phyloP scores from a whole-genome alignment of 2,113 vertebrate genomes.

The Cyprinodon brontotheroides region DNA sequence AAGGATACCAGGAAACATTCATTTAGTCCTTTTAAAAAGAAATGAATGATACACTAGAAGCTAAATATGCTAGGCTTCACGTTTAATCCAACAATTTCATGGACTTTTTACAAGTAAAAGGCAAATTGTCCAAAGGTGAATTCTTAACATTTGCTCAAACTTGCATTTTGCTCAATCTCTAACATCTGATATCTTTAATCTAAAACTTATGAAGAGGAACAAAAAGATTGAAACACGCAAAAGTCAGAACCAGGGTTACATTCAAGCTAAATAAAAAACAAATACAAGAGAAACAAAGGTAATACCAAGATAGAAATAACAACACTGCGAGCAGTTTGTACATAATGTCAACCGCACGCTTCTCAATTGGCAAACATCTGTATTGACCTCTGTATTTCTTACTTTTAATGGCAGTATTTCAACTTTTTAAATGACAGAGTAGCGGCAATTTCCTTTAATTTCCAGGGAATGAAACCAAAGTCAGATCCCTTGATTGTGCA shows the following conservation, averaged over 20 bases:
- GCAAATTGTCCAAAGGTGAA: conserved; percentile 5
- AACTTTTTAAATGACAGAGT: background rate
- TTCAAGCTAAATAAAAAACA: conserved; percentile 7
- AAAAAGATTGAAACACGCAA: conserved; percentile 6
- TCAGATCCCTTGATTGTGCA: background rate
- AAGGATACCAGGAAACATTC: conserved; percentile 47
- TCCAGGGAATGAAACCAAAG: background rate
- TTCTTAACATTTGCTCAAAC: conserved; percentile 11
- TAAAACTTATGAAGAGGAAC: conserved; percentile 13
- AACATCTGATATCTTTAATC: conserved; percentile 12
- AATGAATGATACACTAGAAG: conserved; percentile 14
- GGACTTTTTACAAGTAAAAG: conserved; percentile 12
- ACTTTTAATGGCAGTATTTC: conserved; percentile 2
- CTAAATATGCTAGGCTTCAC: conserved; percentile 1
- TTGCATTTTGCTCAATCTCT: conserved; percentile 4
- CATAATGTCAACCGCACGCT: background rate
- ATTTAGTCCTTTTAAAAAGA: conserved; percentile 10
- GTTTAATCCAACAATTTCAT: background rate
- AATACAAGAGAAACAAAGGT: conserved; percentile 13
- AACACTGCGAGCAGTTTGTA: conserved; percentile 15
- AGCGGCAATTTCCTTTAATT: background rate
- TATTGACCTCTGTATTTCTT: background rate
- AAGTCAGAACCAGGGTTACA: conserved; percentile 15
- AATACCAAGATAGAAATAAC: conserved; percentile 16
- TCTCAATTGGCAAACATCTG: conserved; percentile 8